Evolutionary conservation across 2,113 vertebrate genomes (phyloP).

Genomic region (Esox niger): DNA sequence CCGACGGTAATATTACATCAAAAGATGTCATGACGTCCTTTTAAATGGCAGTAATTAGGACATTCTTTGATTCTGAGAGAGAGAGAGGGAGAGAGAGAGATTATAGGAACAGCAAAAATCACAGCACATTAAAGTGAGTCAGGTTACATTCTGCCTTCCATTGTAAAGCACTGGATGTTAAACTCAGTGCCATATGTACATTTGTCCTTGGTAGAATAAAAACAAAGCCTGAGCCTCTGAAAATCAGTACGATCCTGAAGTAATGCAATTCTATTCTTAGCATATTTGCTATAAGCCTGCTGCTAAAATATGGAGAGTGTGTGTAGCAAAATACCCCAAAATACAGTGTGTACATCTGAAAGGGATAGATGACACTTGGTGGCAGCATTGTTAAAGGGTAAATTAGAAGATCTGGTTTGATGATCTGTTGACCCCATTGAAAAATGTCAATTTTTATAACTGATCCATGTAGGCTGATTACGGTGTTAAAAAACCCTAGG

Average conservation of each 20-base stretch:
- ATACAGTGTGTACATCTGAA: background rate
- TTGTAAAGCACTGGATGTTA: background rate
- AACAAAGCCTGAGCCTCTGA: no score
- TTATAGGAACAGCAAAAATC: slow-evolving; percentile 56
- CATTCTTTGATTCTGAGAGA: slow-evolving; percentile 60
- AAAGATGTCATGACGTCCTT: slow-evolving; percentile 68
- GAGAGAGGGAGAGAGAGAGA: slow-evolving; percentile 58
- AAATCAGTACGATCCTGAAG: no score
- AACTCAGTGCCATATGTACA: background rate
- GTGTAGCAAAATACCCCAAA: no score
- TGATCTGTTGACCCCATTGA: background rate
- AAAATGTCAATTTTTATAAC: background rate
- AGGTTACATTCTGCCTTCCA: background rate
- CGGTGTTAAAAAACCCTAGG: background rate
- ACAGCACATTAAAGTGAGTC: slow-evolving; percentile 31
- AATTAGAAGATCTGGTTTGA: no score
- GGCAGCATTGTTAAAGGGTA: background rate
- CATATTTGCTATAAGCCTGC: no score
- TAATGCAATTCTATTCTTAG: background rate
- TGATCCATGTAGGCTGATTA: background rate
- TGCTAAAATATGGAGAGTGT: no score
- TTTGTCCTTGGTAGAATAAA: no score
- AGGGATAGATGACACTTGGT: background rate
- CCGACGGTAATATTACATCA: slow-evolving; percentile 74
- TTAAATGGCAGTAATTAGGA: slow-evolving; percentile 76